Evolutionary conservation across 2,113 vertebrate genomes (phyloP), one percentile per base, ranked within the genome.

Genomic region (Campylomormyrus tamandua): DNA sequence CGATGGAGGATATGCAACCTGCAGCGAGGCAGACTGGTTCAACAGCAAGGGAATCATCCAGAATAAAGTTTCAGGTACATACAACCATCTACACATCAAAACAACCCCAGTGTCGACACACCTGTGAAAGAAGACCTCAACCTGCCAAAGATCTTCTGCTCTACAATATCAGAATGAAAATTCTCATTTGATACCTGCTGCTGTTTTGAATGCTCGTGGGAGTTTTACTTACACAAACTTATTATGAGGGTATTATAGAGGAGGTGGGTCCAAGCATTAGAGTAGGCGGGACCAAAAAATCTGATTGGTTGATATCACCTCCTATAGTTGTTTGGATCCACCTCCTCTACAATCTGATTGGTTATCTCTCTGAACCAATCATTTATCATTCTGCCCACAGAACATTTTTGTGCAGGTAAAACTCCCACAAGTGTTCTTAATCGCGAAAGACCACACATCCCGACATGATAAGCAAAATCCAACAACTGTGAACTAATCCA

Each of bases 381-480:
- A 62, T 62, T 62, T 62, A n/a, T 62, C 56, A 62, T 62, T 62
- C 56, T 62, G 21, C 24, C 21, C 56, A n/a, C 24, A 9, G 24
- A 62, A 62, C 7, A 62, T 62, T 9, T 62, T 24, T n/a, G 56
- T 10, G 24, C 24, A 62, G 24, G 56, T 62, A 62, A 62, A 62
- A 62, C 56, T 62, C 56, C 56, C 56, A 62, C 3, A 24, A n/a
- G 21, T 5, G 5, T 62, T 62, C 27, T 80, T 52, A 35, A 45
- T 39, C n/a, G 10, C 2, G 2, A 17, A 45, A 83, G 50, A 5
- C 13, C 70, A 31, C 49, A 53, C 5, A 0, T 56, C 70, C 49
- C 19, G 0, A 53, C 74, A 89, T 77, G 66, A 31, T 89, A 89
- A 50, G 62, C n/a, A 70, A 70, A 70, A 89, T 83, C 74, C 74